Percentiles rank a stretch among this genome's conserved stretches.
Conservation (phyloP, 2,888 invertebrate genomes). For the Scaeva pyrastri region DNA sequence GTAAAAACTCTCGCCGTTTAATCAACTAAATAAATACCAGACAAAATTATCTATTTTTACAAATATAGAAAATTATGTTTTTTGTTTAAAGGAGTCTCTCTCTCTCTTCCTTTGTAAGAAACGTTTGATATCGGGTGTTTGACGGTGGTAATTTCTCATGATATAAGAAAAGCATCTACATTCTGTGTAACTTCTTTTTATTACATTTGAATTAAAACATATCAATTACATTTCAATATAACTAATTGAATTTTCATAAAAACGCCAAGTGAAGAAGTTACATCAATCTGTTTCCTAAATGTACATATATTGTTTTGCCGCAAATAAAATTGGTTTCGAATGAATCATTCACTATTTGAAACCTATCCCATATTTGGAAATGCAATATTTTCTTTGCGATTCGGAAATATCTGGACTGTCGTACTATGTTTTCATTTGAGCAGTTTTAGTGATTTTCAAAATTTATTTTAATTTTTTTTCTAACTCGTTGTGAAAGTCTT, state of each 20-base stretch:
- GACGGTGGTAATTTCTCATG: conserved; percentile 58
- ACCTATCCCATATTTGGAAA: not conserved
- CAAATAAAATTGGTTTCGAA: not conserved
- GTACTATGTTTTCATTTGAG: not conserved
- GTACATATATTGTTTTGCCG: not conserved
- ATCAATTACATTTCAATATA: no score
- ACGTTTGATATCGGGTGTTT: conserved; percentile 58
- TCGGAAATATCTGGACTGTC: not conserved
- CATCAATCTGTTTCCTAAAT: not conserved
- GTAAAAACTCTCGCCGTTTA: conserved; percentile 36
- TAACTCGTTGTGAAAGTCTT: no score
- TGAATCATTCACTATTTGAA: not conserved
- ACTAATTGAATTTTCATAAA: not conserved
- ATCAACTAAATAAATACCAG: conserved; percentile 63
- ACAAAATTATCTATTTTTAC: conserved; percentile 72
- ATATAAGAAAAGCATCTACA: conserved; percentile 36
- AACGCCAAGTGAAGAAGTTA: not conserved
- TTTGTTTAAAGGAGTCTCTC: conserved; percentile 29
- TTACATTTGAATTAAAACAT: not conserved
- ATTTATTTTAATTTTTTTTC: not conserved
- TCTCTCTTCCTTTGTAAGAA: conserved; percentile 66
- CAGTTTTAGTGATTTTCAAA: not conserved
- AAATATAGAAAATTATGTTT: conserved; percentile 66
- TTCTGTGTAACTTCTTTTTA: not conserved
- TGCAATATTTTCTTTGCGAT: not conserved